Base-by-base conservation (phyloP, 2,797 vertebrate species). In the Ctenosaura bakeri region DNA sequence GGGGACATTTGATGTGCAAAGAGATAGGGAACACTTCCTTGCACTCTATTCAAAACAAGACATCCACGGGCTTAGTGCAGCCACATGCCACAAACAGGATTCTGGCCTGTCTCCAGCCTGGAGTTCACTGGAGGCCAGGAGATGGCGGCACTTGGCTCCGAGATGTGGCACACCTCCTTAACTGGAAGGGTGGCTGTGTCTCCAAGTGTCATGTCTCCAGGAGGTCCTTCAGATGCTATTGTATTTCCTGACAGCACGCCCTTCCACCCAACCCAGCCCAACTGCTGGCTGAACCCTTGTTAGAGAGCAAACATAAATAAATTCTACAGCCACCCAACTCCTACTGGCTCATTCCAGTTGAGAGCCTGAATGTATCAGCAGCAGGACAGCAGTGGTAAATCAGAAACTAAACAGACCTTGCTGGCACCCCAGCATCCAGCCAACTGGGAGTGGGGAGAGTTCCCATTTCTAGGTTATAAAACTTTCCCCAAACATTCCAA, bases 401-500 rank as follows among this genome's bases (percentile, higher is more conserved):
- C 14, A 73, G 35, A 88, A 20, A 42, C 2, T 26, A 62, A 59
- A 42, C 26, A 54, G 22, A 62, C 18, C 32, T 76, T 80, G 42
- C 18, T 32, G 62, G 3, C 35, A 86, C 50, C 9, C 76, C 50
- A 59, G 78, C 52, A 89, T 29, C 42, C 62, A 91, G 32, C 50
- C 38, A 50, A 87, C 14, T 0, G 32, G 38, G 59, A 81, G 64
- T 1, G 38, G 76, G 12, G 12, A 26, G 24, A 5, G 83, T 13
- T 4, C 42, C 85, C 5, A 50, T 86, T 85, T 91, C 32, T 73
- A 74, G 56, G 42, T 64, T n/a, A 38, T 84, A 89, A 86, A 42
- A 42, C 52, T 85, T 85, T 90, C 56, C 83, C 52, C 74, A 89
- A 92, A 87, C 1, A 26, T 50, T n/a, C 82, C 73, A 79, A 74